These are phyloP conservation scores for Eucidaris tribuloides DNA, from an alignment of 35 echinoderm and acorn worm genomes.

Conservation along the genomic window DNA sequence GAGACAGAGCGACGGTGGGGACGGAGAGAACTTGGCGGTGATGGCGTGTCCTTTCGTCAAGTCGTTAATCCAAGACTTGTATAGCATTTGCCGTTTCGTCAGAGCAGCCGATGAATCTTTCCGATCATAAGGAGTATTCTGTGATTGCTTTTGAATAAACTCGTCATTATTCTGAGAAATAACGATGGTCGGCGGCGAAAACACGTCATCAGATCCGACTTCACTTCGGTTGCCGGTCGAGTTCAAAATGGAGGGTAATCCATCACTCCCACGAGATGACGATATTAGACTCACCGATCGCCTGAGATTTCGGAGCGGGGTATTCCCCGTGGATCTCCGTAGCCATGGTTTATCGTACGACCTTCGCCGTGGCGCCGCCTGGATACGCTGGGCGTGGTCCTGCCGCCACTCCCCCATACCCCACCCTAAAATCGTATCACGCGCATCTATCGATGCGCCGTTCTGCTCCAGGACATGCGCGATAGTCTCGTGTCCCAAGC, in stretches of 20 bases:
- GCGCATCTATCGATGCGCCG: conserved; percentile 18
- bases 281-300: not conserved
- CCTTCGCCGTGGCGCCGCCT: conserved; percentile 15
- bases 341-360: conserved; percentile 78
- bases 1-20: not conserved
- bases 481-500: conserved; percentile 51
- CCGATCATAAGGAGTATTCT: too few relatives aligned
- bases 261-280: not conserved
- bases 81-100: conserved; percentile 6
- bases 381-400: conserved; percentile 38
- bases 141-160: too few relatives aligned
- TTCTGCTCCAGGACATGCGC: conserved; percentile 44
- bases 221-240: not conserved
- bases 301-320: not conserved
- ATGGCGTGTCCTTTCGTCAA: not conserved
- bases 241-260: not conserved
- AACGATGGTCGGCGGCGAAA: not conserved
- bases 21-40: not conserved
- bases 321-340: not conserved
- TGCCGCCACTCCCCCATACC: conserved; percentile 57
- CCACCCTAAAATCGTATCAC: conserved; percentile 49
- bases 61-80: not conserved
- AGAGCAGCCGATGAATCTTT: too few relatives aligned
- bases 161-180: not conserved
- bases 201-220: not conserved